These are phyloP conservation scores for Geotrupes spiniger DNA, from an alignment of 2,888 invertebrate species.

Conservation along the genomic window DNA sequence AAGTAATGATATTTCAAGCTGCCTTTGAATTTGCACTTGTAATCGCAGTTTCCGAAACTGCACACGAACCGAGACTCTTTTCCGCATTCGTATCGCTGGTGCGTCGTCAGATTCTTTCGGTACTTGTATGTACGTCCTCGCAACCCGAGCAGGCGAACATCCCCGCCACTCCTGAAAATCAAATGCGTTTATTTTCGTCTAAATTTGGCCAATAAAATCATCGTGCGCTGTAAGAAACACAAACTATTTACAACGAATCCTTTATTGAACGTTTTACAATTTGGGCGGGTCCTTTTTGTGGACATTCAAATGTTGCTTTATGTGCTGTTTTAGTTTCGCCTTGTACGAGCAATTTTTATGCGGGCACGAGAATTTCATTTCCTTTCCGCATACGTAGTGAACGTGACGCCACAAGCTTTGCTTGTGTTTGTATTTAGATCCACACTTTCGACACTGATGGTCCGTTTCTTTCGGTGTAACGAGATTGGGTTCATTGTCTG, in stretches of 20 bases:
- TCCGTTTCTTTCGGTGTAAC: too few relatives aligned
- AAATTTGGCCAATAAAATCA: too few relatives aligned
- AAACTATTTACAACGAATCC: too few relatives aligned
- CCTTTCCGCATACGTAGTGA: conserved; percentile 14
- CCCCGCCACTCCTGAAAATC: too few relatives aligned
- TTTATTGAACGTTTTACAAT: too few relatives aligned
- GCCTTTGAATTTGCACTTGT: conserved; percentile 37
- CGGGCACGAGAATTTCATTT: conserved; percentile 12
- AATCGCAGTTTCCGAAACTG: conserved; percentile 37
- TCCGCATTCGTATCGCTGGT: conserved; percentile 30
- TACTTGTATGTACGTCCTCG: conserved; percentile 1
- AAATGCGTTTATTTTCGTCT: too few relatives aligned
- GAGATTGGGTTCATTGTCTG: too few relatives aligned
- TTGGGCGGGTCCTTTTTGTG: too few relatives aligned
- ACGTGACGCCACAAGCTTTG: conserved; percentile 11
- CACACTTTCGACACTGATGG: conserved; percentile 7
- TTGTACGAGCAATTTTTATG: conserved; percentile 7
- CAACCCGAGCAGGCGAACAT: too few relatives aligned
- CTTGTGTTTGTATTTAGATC: conserved; percentile 6
- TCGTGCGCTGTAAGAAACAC: too few relatives aligned
- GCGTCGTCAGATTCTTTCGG: neutral
- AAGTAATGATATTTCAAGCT: conserved; percentile 22
- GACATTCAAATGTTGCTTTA: conserved; percentile 11
- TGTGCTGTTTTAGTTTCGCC: conserved; percentile 14
- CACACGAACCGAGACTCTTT: conserved; percentile 34